Evolutionary conservation across 2,113 vertebrate species (phyloP).

Genomic region (Scalopus aquaticus): DNA sequence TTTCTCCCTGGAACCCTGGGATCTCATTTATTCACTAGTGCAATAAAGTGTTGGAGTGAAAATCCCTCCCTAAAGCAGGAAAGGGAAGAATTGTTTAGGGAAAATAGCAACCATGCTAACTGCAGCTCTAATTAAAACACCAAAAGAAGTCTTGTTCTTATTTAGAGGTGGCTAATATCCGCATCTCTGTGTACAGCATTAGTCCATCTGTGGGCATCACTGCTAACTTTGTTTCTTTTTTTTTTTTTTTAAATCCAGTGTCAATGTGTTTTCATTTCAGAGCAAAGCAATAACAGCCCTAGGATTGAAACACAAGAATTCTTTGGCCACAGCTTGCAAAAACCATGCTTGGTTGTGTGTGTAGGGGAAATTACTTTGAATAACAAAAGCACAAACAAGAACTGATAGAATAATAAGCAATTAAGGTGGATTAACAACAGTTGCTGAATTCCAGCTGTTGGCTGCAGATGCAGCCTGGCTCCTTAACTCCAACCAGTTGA

Average conservation of each 20-base stretch:
- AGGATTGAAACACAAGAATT: slow-evolving; percentile 71
- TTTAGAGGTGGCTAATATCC: slow-evolving; percentile 56
- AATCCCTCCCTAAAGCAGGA: slow-evolving; percentile 59
- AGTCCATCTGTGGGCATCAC: slow-evolving; percentile 24
- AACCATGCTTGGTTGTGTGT: slow-evolving; percentile 52
- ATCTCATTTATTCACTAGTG: slow-evolving; percentile 73
- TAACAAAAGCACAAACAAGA: slow-evolving; percentile 72
- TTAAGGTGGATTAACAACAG: slow-evolving; percentile 74
- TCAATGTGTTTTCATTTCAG: slow-evolving; percentile 67
- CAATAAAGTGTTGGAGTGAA: slow-evolving; percentile 70
- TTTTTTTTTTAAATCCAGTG: slow-evolving; percentile 27
- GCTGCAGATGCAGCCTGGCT: background rate
- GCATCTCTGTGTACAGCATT: slow-evolving; percentile 54
- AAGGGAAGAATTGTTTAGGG: slow-evolving; percentile 50
- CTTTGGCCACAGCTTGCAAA: slow-evolving; percentile 64
- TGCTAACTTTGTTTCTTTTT: background rate
- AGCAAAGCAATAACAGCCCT: slow-evolving; percentile 56
- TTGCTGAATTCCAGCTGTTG: slow-evolving; percentile 71
- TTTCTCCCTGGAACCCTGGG: slow-evolving; percentile 69
- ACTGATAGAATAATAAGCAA: slow-evolving; percentile 73
- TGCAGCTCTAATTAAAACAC: slow-evolving; percentile 75
- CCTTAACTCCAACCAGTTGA: slow-evolving; percentile 49
- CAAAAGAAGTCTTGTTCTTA: slow-evolving; percentile 52
- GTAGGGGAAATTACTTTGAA: slow-evolving; percentile 66
- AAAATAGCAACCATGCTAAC: slow-evolving; percentile 47